These are phyloP conservation scores for Alsophila aescularia DNA, from an alignment of 2,888 invertebrate genomes.

Conservation along the genomic window DNA sequence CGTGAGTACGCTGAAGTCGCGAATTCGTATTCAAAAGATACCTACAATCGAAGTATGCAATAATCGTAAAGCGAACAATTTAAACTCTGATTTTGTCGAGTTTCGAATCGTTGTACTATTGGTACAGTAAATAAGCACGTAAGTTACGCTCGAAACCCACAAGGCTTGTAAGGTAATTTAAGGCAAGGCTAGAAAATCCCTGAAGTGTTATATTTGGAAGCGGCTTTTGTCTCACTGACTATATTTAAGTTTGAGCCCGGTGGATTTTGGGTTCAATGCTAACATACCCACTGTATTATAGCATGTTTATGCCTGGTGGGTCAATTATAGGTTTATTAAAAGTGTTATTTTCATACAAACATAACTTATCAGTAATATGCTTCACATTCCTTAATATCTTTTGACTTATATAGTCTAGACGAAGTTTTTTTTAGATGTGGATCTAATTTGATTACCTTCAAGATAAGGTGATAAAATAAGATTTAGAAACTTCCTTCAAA, in stretches of 20 bases:
- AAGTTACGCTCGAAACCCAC: constrained; percentile 16
- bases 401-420: too few species aligned
- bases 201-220: not conserved
- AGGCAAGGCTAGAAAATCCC: not conserved
- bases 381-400: too few species aligned
- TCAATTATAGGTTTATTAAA: too few species aligned
- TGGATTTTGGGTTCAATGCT: not conserved
- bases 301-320: not conserved
- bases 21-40: constrained; percentile 78
- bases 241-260: not conserved
- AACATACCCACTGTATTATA: not conserved
- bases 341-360: too few species aligned
- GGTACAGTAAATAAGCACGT: constrained; percentile 50
- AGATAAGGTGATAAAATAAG: too few species aligned
- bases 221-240: not conserved
- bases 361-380: too few species aligned
- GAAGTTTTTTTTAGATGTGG: too few species aligned
- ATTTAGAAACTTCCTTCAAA: too few species aligned
- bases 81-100: constrained; percentile 73
- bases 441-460: too few species aligned
- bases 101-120: constrained; percentile 60
- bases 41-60: constrained; percentile 71
- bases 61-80: constrained; percentile 78
- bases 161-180: not conserved
- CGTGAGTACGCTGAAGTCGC: constrained; percentile 63